Base-by-base conservation (phyloP, 2,797 vertebrate species). In the Siniperca scherzeri region DNA sequence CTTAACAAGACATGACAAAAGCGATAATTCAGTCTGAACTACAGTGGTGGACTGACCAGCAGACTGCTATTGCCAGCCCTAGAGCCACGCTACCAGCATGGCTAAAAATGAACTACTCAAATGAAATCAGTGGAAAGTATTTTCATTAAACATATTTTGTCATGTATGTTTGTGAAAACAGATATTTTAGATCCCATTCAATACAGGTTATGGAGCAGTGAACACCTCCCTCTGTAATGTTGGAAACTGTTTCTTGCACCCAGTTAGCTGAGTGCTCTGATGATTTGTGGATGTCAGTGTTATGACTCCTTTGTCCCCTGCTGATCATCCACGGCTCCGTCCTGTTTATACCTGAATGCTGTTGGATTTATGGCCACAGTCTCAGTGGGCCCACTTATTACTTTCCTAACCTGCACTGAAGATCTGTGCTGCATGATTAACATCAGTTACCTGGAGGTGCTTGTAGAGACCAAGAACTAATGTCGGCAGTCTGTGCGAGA, bases 311-410 rank as follows among this genome's bases (percentile, higher is more conserved):
- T 71, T 78, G 80, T 83, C 85, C 86, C 67, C 68, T 52, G 55
- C 93, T 97, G 97, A 85, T 93, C 95, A 21, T 64, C 80, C 4
- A 84, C 97, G 77, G 95, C 95, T 79, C 92, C 0, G 66, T 97
- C 96, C 79, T 97, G 97, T 91, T 95, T 97, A 71, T 96, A 97
- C 94, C 96, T 94, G 80, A 95, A 96, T 66, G 86, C 96, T 11
- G 91, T 96, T 1, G 96, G 97, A 83, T 98, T 96, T 71, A 68
- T 96, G 12, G 93, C 87, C 12, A 93, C 96, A 25, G 57, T 94
- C 38, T 70, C 87, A 61, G 46, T 73, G 3, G 97, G 95, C 16
- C 25, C 95, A 10, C 16, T 97, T 74, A 96, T 99, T 83, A 97
- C 96, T 87, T 91, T 94, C 65, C 0, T 95, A 76, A 98, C 96